Base-by-base conservation (phyloP, 2,888 invertebrate species). In the Gymnosoma rotundatum region DNA sequence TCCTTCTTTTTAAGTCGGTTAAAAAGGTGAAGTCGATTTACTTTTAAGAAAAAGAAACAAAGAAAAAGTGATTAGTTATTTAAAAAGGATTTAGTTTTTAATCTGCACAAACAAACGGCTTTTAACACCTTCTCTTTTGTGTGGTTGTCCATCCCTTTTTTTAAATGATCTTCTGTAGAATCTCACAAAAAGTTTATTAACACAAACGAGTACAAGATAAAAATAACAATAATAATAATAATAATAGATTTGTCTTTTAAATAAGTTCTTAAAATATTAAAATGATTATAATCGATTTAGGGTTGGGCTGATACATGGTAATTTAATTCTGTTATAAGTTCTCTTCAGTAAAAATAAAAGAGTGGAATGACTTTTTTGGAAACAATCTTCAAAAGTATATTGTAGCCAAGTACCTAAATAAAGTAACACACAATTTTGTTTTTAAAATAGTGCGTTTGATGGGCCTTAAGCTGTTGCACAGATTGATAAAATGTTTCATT, bases 291-390 rank as follows among this genome's bases (percentile, higher is more conserved):
- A 78, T 74, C 69, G 42, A 74, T 89, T 90, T 89, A 88, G 89
- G 91, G 90, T 90, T 90, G 89, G 90, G 90, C 90, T 75, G 73
- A 21, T 73, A 89, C 88, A 89, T 90, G 88, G 89, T 90, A 90
- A 89, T 42, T 12, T 12, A 16, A 42, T 61, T 66, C 64, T 66
- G 64, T 82, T 61, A 12, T 64, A 8, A 3, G n/a, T 69, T 50
- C 4, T 14, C 4, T 12, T 45, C 6, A 14, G 14, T 14, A 45
- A 12, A 12, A 45, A 45, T 4, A 1, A 45, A 45, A 45, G 38
- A 38, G 4, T 6, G 38, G 38, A 38, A 38, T 12, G 1, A 42
- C 2, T 42, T 12, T 10, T 42, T 42, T 42, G 8, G 7, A 5
- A 32, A 2, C 32, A 6, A 5, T 42, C 42, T 42, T 42, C 12